Percentiles rank a stretch among this genome's conserved stretches.
These are phyloP conservation scores for Grammomys dolichurus DNA, from an alignment of 2,113 vertebrate genomes.

Conservation along the genomic window DNA sequence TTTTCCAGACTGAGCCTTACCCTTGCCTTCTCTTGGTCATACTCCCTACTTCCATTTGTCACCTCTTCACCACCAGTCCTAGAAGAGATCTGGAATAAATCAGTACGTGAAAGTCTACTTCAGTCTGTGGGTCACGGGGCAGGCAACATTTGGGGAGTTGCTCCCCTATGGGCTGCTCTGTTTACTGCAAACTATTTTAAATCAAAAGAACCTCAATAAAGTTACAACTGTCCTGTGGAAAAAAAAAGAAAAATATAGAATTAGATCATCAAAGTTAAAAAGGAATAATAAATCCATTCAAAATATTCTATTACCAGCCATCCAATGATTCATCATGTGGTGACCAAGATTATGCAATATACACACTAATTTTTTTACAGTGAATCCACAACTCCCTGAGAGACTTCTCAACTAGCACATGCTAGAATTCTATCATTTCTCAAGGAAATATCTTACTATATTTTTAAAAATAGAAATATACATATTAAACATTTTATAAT, in stretches of 20 bases:
- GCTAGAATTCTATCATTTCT: not conserved
- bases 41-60: not conserved
- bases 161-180: constrained; percentile 1
- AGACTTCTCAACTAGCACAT: not conserved
- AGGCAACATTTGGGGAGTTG: constrained; percentile 23
- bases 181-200: constrained; percentile 66
- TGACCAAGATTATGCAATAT: not conserved
- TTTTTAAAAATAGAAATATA: not conserved
- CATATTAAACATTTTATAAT: not conserved
- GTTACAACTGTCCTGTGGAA: constrained; percentile 23
- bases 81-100: constrained; percentile 14
- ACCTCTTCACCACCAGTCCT: not conserved
- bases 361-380: not conserved
- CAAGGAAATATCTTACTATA: not conserved
- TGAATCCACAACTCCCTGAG: not conserved
- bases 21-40: constrained; percentile 3
- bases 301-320: not conserved
- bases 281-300: not conserved
- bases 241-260: no score
- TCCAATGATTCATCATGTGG: not conserved
- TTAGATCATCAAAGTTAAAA: not conserved
- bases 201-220: constrained; percentile 73
- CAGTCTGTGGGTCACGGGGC: not conserved
- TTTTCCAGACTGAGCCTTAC: constrained; percentile 30
- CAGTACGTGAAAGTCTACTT: not conserved